Conservation (phyloP, 1,140 invertebrate species). For the Zophobas atratus region DNA sequence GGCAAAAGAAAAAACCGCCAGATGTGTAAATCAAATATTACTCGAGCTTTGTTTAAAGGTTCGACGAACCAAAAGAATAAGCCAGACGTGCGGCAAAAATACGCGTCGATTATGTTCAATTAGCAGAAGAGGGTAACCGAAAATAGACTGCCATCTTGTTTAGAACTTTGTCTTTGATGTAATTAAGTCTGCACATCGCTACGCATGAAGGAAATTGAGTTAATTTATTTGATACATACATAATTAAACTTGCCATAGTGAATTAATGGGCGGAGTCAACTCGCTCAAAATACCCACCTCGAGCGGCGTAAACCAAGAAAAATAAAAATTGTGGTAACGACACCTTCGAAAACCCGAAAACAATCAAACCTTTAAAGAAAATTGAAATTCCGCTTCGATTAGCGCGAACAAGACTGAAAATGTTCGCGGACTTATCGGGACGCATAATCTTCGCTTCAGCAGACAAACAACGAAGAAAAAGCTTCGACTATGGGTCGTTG, state of each 20-base stretch:
- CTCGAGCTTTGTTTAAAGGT: constrained; percentile 30
- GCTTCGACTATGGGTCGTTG: constrained; percentile 43
- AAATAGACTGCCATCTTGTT: background rate
- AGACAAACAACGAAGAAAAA: constrained; percentile 49
- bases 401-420: constrained; percentile 12
- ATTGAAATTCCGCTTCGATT: constrained; percentile 35
- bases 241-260: constrained; percentile 19
- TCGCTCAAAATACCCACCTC: background rate
- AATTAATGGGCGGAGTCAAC: constrained; percentile 10
- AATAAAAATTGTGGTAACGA: constrained; percentile 6
- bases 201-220: constrained; percentile 22
- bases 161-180: constrained; percentile 32
- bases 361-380: background rate
- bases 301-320: background rate
- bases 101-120: no score
- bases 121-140: no score
- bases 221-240: constrained; percentile 35
- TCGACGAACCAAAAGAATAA: constrained; percentile 32
- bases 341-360: background rate
- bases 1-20: constrained; percentile 31
- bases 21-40: constrained; percentile 41
- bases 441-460: constrained; percentile 37
- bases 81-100: constrained; percentile 12
- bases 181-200: constrained; percentile 23
- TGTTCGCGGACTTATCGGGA: constrained; percentile 24